These are phyloP conservation scores for Catostomus latipinnis DNA, from an alignment of 2,797 vertebrate genomes.

Conservation along the genomic window DNA sequence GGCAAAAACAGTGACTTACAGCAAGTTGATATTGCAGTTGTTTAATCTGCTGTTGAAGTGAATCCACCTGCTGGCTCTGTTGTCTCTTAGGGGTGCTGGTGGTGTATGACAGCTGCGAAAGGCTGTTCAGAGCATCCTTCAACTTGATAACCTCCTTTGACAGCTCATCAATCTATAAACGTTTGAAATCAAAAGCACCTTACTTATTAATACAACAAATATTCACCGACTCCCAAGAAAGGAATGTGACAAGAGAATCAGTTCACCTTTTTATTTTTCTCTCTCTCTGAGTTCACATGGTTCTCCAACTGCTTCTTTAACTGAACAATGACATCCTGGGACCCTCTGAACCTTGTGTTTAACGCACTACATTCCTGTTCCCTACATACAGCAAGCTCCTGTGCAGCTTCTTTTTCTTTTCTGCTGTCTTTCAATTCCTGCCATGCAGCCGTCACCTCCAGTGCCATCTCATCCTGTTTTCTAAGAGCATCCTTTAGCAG, in stretches of 20 bases:
- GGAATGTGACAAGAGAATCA: background rate
- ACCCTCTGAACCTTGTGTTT: conserved; percentile 80
- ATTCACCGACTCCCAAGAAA: background rate
- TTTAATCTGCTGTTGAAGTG: conserved; percentile 91
- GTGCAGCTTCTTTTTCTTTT: conserved; percentile 82
- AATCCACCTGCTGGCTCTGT: conserved; percentile 93
- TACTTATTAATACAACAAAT: background rate
- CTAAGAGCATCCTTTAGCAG: conserved; percentile 87
- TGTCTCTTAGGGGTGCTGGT: conserved; percentile 83
- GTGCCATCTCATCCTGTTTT: conserved; percentile 88
- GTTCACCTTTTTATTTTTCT: conserved; percentile 94
- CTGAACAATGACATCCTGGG: conserved; percentile 86
- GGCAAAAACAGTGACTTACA: conserved; percentile 75
- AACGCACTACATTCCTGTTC: conserved; percentile 85
- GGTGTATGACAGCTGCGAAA: conserved; percentile 94
- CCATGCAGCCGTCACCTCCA: conserved; percentile 84
- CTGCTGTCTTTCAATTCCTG: conserved; percentile 84
- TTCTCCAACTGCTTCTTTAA: conserved; percentile 88
- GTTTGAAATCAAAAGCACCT: background rate
- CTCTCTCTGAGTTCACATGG: conserved; percentile 88
- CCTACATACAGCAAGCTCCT: conserved; percentile 79
- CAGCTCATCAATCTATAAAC: conserved; percentile 89
- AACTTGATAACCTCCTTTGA: conserved; percentile 92
- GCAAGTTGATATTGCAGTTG: conserved; percentile 92
- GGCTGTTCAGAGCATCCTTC: conserved; percentile 96